Percentiles rank a stretch among this genome's conserved stretches.
Conservation (phyloP, 2,888 invertebrate species). For the Folsomia candida region DNA sequence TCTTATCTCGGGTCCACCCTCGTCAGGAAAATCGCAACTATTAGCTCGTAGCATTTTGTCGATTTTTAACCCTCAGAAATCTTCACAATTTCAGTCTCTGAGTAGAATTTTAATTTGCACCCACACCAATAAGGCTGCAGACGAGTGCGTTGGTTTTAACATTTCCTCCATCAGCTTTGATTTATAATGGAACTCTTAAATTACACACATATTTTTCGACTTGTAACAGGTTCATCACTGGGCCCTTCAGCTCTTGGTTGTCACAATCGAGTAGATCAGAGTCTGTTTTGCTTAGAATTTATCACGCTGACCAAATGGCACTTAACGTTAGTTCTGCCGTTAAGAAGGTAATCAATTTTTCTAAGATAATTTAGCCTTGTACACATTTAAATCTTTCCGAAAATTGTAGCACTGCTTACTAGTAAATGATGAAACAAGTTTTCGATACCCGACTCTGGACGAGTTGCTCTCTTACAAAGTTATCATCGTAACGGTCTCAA, state of each 20-base stretch:
- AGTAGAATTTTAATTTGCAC: constrained; percentile 75
- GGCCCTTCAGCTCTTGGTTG: constrained; percentile 75
- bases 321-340: constrained; percentile 71
- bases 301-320: constrained; percentile 74
- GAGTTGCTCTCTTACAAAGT: constrained; percentile 70
- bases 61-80: neutral
- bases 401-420: constrained; percentile 68
- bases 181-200: neutral
- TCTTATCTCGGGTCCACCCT: constrained; percentile 74
- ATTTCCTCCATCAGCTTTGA: no score
- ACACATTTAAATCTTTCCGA: constrained; percentile 12
- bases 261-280: constrained; percentile 53
- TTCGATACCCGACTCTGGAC: constrained; percentile 68
- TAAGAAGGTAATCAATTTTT: constrained; percentile 58
- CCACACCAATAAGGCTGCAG: constrained; percentile 80
- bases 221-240: constrained; percentile 64
- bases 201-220: neutral
- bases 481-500: constrained; percentile 74
- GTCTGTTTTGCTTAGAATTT: constrained; percentile 67
- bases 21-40: constrained; percentile 83
- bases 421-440: constrained; percentile 58
- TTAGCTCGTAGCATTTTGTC: constrained; percentile 64
- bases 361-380: constrained; percentile 9
- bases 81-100: neutral
- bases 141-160: constrained; percentile 59